Evolutionary conservation across 2,113 vertebrate species (phyloP).

Genomic region (Ptyas mucosa): DNA sequence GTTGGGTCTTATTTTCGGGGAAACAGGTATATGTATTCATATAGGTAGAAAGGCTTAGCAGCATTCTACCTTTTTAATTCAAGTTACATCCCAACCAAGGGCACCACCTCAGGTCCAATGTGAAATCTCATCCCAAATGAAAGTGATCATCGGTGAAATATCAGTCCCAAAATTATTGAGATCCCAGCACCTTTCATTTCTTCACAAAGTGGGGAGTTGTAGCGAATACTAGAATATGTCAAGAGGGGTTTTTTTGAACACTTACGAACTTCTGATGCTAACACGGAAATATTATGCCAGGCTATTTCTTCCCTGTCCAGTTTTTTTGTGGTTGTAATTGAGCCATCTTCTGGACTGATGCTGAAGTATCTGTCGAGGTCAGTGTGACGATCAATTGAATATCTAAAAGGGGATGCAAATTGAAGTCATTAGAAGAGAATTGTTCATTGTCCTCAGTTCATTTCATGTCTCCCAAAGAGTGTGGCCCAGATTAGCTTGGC

Average conservation of each 20-base stretch:
- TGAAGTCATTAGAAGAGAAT: conserved; percentile 57
- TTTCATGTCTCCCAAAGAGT: conserved; percentile 37
- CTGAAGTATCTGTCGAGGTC: conserved; percentile 92
- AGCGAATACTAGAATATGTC: background rate
- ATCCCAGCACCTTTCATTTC: background rate
- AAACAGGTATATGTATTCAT: background rate
- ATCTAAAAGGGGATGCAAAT: conserved; percentile 75
- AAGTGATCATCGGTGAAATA: background rate
- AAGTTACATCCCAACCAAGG: background rate
- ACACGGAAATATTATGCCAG: conserved; percentile 96
- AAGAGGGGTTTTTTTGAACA: conserved; percentile 30
- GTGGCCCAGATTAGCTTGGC: conserved; percentile 26
- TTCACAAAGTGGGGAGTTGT: background rate
- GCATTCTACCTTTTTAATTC: background rate
- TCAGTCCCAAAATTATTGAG: background rate
- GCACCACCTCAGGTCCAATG: background rate
- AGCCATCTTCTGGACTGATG: conserved; percentile 87
- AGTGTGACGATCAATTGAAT: conserved; percentile 92
- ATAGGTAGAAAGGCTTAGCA: background rate
- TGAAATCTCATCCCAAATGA: background rate
- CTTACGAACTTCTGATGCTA: conserved; percentile 87
- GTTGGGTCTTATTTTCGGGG: too few relatives aligned
- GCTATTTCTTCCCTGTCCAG: conserved; percentile 88
- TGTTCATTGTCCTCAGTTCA: conserved; percentile 32
- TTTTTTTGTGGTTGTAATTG: conserved; percentile 86